Conservation (phyloP, 2,797 vertebrate genomes). For the Natrix natrix region DNA sequence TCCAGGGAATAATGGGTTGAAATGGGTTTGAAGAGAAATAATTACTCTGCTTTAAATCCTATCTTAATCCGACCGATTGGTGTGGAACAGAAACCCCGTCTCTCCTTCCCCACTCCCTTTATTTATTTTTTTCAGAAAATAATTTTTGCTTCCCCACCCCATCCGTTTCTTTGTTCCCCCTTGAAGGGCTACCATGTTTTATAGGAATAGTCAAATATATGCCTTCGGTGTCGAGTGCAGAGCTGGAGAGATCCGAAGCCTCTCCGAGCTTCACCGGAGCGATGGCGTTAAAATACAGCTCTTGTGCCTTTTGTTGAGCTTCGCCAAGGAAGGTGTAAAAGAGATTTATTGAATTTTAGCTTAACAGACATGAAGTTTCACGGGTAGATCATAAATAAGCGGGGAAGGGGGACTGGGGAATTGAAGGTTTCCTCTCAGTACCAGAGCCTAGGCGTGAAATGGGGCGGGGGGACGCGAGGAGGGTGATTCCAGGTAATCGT, state of each 20-base stretch:
- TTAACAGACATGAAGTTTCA: constrained; percentile 28
- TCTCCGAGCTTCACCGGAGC: neutral
- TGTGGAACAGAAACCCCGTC: neutral
- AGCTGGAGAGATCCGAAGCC: neutral
- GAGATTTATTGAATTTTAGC: constrained; percentile 17
- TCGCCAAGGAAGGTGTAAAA: neutral
- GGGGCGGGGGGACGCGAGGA: neutral
- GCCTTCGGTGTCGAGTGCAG: neutral
- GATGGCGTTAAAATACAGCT: neutral
- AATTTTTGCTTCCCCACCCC: neutral
- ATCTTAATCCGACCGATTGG: neutral
- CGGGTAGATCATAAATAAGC: constrained; percentile 14
- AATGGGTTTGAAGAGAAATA: neutral
- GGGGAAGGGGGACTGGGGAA: neutral
- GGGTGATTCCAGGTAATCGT: neutral
- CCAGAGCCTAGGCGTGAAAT: neutral
- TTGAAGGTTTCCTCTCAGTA: neutral
- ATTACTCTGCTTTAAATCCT: neutral
- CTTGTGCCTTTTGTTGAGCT: neutral
- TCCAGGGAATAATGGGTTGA: neutral
- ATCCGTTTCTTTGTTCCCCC: constrained; percentile 8
- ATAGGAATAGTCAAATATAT: neutral
- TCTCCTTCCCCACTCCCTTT: neutral
- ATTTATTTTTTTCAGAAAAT: neutral
- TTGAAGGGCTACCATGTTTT: neutral